Percentiles rank a stretch among this genome's conserved stretches.
Conservation (phyloP, 2,113 vertebrate genomes). For the Kryptolebias marmoratus region DNA sequence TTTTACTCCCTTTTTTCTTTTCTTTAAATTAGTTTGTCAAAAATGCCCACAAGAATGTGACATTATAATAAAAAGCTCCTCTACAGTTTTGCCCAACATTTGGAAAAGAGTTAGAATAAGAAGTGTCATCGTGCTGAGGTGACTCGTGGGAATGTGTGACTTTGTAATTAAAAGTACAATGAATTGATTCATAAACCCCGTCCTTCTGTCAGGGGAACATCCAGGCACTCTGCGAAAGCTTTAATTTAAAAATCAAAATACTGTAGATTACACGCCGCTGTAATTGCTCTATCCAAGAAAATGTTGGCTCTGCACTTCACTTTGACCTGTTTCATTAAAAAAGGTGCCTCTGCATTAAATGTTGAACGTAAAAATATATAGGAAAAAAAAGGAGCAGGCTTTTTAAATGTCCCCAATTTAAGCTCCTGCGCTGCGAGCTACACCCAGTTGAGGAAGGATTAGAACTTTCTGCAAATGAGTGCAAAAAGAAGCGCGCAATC, state of each 20-base stretch:
- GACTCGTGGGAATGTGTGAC: conserved; percentile 12
- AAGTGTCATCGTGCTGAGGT: conserved; percentile 5
- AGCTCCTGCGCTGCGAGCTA: conserved; percentile 17
- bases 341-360: conserved; percentile 37
- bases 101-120: not conserved
- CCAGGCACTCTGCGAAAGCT: conserved; percentile 12
- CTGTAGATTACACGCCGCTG: conserved; percentile 41
- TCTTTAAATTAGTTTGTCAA: conserved; percentile 15
- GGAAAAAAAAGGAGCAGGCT: not conserved
- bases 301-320: conserved; percentile 49
- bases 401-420: conserved; percentile 35
- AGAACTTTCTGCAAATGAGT: conserved; percentile 39
- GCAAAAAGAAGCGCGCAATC: conserved; percentile 12
- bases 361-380: conserved; percentile 21
- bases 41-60: conserved; percentile 11
- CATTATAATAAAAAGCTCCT: not conserved
- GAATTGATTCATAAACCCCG: conserved; percentile 20
- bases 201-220: conserved; percentile 21
- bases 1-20: conserved; percentile 4
- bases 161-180: conserved; percentile 27
- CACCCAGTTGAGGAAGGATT: conserved; percentile 34
- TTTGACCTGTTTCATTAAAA: conserved; percentile 40
- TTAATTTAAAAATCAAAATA: conserved; percentile 42
- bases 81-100: not conserved
- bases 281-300: conserved; percentile 57